Conservation (phyloP, 2,888 invertebrate species). For the Trachelus tabidus region DNA sequence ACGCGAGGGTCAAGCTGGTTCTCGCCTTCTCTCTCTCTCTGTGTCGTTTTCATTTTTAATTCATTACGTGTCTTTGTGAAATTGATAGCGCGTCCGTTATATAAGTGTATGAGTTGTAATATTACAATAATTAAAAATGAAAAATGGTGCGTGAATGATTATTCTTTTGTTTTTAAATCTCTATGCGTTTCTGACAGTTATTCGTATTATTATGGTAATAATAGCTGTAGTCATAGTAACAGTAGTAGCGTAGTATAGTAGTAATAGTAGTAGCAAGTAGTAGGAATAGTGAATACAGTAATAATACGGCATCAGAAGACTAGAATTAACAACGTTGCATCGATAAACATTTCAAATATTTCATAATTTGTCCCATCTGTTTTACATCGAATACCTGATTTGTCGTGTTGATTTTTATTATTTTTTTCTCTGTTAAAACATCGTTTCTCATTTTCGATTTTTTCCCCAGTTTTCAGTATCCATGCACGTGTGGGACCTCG, state of each 20-base stretch:
- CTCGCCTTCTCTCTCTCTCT: neutral
- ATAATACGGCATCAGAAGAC: constrained; percentile 37
- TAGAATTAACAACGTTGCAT: constrained; percentile 48
- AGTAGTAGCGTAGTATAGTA: neutral
- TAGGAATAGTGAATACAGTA: neutral
- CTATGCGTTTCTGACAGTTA: neutral
- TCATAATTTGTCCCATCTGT: constrained; percentile 37
- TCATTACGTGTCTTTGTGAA: neutral
- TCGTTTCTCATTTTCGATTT: neutral
- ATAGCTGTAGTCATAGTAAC: neutral
- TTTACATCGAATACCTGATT: constrained; percentile 18
- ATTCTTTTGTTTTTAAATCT: neutral
- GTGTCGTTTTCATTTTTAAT: neutral
- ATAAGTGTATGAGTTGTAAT: neutral
- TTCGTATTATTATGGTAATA: neutral
- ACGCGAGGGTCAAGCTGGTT: neutral
- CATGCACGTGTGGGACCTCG: neutral
- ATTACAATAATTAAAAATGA: neutral
- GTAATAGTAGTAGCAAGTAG: neutral
- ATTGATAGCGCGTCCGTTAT: neutral
- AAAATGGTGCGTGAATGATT: neutral
- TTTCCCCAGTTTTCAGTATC: neutral
- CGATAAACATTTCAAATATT: constrained; percentile 50
- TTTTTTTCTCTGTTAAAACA: constrained; percentile 11
- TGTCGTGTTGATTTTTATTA: constrained; percentile 18